Percentiles rank a stretch among this genome's conserved stretches.
phyloP scores from a whole-genome alignment of 2,113 vertebrate species.

The Sprattus sprattus region DNA sequence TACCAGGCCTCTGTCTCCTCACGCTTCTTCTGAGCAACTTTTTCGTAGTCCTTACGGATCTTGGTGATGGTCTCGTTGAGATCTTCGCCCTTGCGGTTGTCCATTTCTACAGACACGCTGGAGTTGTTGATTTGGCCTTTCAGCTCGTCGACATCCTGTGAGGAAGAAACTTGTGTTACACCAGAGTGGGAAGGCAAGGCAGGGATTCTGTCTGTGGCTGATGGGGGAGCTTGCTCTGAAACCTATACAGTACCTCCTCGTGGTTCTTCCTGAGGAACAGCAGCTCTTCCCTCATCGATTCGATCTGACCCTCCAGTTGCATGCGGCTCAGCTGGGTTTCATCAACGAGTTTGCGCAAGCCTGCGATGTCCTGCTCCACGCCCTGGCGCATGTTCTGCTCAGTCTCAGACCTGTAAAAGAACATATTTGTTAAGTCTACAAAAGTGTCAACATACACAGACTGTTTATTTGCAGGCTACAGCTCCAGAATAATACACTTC shows the following conservation, averaged over 20 bases:
- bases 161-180: constrained; percentile 33
- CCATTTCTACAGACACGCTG: constrained; percentile 81
- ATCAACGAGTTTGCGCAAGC: constrained; percentile 74
- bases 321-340: constrained; percentile 69
- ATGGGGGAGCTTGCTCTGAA: neutral
- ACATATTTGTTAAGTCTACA: neutral
- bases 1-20: constrained; percentile 82
- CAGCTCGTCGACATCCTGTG: constrained; percentile 77
- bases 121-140: constrained; percentile 68
- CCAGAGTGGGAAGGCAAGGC: constrained; percentile 27
- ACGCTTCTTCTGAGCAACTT: constrained; percentile 78
- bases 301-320: constrained; percentile 72
- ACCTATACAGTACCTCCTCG: constrained; percentile 62
- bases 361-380: constrained; percentile 70
- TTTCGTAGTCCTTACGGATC: constrained; percentile 82
- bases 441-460: neutral
- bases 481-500: neutral
- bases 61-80: constrained; percentile 78
- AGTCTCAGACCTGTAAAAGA: constrained; percentile 63
- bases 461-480: neutral
- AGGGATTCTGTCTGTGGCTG: neutral
- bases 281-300: constrained; percentile 82
- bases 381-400: constrained; percentile 63
- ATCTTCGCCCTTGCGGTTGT: constrained; percentile 78
- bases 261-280: constrained; percentile 81